Evolutionary conservation across 2,113 vertebrate species (phyloP).

Genomic region (Uria lomvia): DNA sequence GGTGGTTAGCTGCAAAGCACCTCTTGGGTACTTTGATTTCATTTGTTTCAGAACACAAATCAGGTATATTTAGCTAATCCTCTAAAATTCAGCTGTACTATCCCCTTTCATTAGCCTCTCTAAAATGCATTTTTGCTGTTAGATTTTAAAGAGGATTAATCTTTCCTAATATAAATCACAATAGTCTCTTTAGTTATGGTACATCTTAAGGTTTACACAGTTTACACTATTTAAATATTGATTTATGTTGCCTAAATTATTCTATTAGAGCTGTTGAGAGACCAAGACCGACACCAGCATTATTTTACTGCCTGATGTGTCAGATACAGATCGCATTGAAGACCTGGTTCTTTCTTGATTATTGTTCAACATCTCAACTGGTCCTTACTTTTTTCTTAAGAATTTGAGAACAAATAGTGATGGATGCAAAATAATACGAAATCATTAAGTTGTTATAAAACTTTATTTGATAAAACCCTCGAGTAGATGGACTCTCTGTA

Average conservation of each 20-base stretch:
- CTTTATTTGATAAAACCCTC: neutral
- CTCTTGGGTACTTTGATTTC: slow-evolving; percentile 15
- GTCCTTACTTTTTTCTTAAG: neutral
- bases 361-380: neutral
- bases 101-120: slow-evolving; percentile 8
- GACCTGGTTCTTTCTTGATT: neutral
- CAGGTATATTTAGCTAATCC: slow-evolving; percentile 26
- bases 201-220: neutral
- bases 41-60: slow-evolving; percentile 47
- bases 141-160: slow-evolving; percentile 28
- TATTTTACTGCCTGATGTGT: neutral
- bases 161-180: slow-evolving; percentile 19
- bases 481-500: neutral
- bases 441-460: neutral
- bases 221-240: slow-evolving; percentile 11
- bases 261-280: neutral
- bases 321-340: neutral
- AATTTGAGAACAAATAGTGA: neutral
- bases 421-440: neutral
- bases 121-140: slow-evolving; percentile 28
- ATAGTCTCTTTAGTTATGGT: slow-evolving; percentile 23
- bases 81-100: slow-evolving; percentile 24
- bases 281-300: neutral
- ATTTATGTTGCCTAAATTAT: neutral
- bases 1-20: neutral